Evolutionary conservation across 2,113 vertebrate genomes (phyloP).

Genomic region (Illadopsis cleaveri): DNA sequence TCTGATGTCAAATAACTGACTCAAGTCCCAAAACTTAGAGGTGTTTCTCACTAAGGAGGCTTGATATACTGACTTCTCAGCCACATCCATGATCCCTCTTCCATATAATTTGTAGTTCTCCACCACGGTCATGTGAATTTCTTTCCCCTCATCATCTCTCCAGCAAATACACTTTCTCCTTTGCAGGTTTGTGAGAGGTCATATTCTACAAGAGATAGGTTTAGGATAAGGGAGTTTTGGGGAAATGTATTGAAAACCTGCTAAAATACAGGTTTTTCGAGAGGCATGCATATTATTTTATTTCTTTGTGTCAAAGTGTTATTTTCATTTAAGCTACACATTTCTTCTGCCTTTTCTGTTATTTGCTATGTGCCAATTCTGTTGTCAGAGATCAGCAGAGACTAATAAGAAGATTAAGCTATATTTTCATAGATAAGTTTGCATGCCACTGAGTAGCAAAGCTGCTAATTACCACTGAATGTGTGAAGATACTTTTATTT

Average conservation of each 20-base stretch:
- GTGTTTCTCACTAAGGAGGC: not conserved
- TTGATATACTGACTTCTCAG: not conserved
- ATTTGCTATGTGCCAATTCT: not conserved
- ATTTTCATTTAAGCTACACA: not conserved
- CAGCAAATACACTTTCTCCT: not conserved
- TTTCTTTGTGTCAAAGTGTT: not conserved
- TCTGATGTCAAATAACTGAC: not conserved
- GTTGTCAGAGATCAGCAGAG: conserved; percentile 51
- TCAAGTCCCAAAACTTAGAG: not conserved
- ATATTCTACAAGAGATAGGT: not conserved
- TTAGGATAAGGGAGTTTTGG: not conserved
- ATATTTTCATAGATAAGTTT: conserved; percentile 60
- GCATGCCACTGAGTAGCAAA: conserved; percentile 42
- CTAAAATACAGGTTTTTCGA: not conserved
- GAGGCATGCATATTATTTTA: not conserved
- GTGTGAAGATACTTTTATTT: conserved; percentile 66
- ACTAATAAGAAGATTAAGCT: conserved; percentile 62
- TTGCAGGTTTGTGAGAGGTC: not conserved
- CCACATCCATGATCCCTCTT: not conserved
- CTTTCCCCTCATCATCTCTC: not conserved
- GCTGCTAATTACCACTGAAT: conserved; percentile 68
- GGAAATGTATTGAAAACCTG: not conserved
- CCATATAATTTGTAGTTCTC: not conserved
- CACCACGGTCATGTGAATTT: not conserved
- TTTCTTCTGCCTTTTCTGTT: not conserved